Conservation (phyloP, 1,140 invertebrate species). For the Periplaneta americana region DNA sequence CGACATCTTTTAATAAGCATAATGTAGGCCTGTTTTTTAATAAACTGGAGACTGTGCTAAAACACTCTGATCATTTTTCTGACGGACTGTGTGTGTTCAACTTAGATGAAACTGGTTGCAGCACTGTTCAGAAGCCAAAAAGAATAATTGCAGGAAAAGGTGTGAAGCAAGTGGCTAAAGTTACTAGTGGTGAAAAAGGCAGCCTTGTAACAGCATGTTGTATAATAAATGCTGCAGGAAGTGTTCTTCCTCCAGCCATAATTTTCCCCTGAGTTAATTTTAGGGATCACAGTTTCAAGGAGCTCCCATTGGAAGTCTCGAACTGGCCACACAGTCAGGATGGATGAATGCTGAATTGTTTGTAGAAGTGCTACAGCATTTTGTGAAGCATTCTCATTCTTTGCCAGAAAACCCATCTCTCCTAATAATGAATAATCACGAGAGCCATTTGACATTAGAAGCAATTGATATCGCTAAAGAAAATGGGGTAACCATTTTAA, state of each 20-base stretch:
- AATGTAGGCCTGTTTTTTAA: conserved; percentile 23
- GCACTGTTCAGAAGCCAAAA: conserved; percentile 30
- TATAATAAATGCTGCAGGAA: conserved; percentile 35
- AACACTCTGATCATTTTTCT: conserved; percentile 25
- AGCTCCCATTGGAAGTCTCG: conserved; percentile 31
- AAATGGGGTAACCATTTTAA: conserved; percentile 26
- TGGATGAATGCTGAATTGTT: conserved; percentile 35
- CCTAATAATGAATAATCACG: conserved; percentile 29
- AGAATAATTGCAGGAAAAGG: conserved; percentile 27
- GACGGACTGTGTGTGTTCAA: conserved; percentile 30
- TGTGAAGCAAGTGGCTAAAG: conserved; percentile 25
- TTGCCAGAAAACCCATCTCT: conserved; percentile 19
- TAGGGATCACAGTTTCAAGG: conserved; percentile 30
- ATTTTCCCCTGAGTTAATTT: conserved; percentile 35
- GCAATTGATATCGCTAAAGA: conserved; percentile 28
- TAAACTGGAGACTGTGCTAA: conserved; percentile 18
- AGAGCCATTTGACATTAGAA: conserved; percentile 22
- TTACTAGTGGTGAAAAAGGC: conserved; percentile 35
- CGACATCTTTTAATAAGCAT: conserved; percentile 31
- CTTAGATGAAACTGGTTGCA: conserved; percentile 36
- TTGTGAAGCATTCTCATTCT: conserved; percentile 29
- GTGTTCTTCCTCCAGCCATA: conserved; percentile 36
- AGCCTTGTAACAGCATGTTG: conserved; percentile 35
- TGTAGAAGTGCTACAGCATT: conserved; percentile 33
- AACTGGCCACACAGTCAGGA: conserved; percentile 29